A percentile compares a stretch with the other conserved stretches of the same genome.
Evolutionary conservation across 2,888 invertebrate genomes (phyloP).

Genomic region (Timema podura): DNA sequence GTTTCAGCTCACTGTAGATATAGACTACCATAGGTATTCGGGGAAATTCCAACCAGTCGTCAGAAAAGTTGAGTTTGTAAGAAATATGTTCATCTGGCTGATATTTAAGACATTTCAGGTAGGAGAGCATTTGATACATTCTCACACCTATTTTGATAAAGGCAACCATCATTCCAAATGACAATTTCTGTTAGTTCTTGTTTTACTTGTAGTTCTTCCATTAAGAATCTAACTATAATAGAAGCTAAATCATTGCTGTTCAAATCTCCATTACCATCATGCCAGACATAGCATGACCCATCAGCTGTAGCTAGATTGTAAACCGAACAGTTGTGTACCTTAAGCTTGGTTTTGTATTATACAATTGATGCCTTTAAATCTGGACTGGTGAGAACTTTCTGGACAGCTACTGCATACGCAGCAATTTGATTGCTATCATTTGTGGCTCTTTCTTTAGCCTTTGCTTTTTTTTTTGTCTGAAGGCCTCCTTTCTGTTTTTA

Average conservation of each 20-base stretch:
- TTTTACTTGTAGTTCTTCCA: background rate
- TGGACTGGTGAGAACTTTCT: background rate
- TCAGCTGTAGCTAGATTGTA: background rate
- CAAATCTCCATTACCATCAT: background rate
- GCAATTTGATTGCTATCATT: background rate
- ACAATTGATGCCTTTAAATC: background rate
- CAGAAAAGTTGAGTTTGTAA: too few species aligned
- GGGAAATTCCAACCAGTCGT: too few species aligned
- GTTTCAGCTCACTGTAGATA: too few species aligned
- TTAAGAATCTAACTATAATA: conserved; percentile 1
- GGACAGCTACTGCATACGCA: conserved; percentile 4
- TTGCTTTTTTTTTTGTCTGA: background rate
- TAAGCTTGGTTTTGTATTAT: conserved; percentile 10
- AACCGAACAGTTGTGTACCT: conserved; percentile 8
- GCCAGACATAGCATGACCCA: background rate
- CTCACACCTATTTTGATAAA: conserved; percentile 3
- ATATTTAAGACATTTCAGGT: too few species aligned
- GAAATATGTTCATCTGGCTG: too few species aligned
- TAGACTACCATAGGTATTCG: too few species aligned
- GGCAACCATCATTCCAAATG: background rate
- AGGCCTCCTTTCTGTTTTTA: background rate
- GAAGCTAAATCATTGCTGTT: background rate
- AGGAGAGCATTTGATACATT: conserved; percentile 6
- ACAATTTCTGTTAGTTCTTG: background rate
- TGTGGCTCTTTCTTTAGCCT: background rate